Percentiles rank a stretch among this genome's conserved stretches.
Evolutionary conservation across 2,888 invertebrate genomes (phyloP).

Genomic region (Lapara coniferarum): DNA sequence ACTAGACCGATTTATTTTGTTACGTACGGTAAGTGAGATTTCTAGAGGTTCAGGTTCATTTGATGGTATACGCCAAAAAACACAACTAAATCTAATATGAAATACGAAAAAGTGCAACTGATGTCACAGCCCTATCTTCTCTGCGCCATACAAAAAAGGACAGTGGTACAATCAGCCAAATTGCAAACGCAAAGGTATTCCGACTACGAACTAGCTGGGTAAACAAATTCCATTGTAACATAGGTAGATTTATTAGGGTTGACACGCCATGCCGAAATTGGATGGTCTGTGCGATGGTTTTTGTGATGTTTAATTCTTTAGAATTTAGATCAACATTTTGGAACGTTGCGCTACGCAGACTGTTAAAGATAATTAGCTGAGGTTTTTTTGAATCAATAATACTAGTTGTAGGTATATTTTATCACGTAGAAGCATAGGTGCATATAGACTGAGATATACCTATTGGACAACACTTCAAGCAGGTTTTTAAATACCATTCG

Average conservation of each 20-base stretch:
- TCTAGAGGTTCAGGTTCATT: no score
- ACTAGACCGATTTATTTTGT: no score
- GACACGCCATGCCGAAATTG: slow-evolving; percentile 21
- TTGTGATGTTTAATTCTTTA: not conserved
- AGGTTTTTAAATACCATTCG: no score
- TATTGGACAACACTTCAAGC: no score
- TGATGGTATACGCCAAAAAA: not conserved
- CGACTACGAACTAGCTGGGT: slow-evolving; percentile 37
- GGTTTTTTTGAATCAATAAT: no score
- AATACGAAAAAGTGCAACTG: not conserved
- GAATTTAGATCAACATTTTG: no score
- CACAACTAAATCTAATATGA: not conserved
- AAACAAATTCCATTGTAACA: slow-evolving; percentile 39
- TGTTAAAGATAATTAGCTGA: no score
- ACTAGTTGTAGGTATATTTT: no score
- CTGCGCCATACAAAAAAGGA: slow-evolving; percentile 20
- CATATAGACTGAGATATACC: no score
- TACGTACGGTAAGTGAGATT: no score
- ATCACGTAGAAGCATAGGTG: no score
- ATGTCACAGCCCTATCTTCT: slow-evolving; percentile 6
- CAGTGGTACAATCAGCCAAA: slow-evolving; percentile 26
- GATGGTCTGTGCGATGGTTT: not conserved
- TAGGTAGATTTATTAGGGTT: slow-evolving; percentile 46
- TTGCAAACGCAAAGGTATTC: slow-evolving; percentile 34
- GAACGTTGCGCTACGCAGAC: no score